A percentile compares a stretch with the other conserved stretches of the same genome.
These are phyloP conservation scores for Anoplopoma fimbria DNA, from an alignment of 2,113 vertebrate genomes.

Conservation along the genomic window DNA sequence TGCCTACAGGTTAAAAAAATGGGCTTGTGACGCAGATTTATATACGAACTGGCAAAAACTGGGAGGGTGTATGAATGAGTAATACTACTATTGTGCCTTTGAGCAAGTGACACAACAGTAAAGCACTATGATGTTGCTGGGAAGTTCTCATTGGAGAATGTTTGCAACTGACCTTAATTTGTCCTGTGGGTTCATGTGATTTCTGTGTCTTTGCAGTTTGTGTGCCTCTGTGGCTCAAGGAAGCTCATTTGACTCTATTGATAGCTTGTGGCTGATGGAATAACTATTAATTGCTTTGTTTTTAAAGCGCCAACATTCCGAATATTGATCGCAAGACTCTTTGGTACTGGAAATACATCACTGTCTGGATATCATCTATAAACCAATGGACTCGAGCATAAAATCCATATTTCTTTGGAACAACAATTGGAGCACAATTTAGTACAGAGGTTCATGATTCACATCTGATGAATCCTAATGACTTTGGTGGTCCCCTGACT, in stretches of 20 bases:
- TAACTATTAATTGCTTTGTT: slow-evolving; percentile 1
- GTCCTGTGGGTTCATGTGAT: slow-evolving; percentile 21
- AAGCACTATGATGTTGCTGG: slow-evolving; percentile 9
- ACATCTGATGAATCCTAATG: neutral
- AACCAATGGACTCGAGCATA: slow-evolving; percentile 12
- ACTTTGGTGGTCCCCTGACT: neutral
- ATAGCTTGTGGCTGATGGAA: neutral
- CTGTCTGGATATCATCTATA: neutral
- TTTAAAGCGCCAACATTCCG: neutral
- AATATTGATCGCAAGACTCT: slow-evolving; percentile 13
- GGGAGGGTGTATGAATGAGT: slow-evolving; percentile 50
- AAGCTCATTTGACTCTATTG: neutral
- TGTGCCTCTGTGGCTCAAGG: neutral
- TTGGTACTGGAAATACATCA: neutral
- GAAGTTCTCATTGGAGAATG: neutral
- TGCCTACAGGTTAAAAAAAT: slow-evolving; percentile 49
- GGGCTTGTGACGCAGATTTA: slow-evolving; percentile 23
- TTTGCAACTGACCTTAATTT: slow-evolving; percentile 50
- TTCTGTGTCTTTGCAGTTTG: slow-evolving; percentile 21
- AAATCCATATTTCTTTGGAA: neutral
- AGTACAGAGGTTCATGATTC: neutral
- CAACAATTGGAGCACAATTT: neutral
- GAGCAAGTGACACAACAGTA: slow-evolving; percentile 47
- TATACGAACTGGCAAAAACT: slow-evolving; percentile 42
- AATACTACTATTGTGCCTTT: slow-evolving; percentile 50